Conservation (phyloP, 2,797 vertebrate genomes). For the Leptoclinus maculatus region DNA sequence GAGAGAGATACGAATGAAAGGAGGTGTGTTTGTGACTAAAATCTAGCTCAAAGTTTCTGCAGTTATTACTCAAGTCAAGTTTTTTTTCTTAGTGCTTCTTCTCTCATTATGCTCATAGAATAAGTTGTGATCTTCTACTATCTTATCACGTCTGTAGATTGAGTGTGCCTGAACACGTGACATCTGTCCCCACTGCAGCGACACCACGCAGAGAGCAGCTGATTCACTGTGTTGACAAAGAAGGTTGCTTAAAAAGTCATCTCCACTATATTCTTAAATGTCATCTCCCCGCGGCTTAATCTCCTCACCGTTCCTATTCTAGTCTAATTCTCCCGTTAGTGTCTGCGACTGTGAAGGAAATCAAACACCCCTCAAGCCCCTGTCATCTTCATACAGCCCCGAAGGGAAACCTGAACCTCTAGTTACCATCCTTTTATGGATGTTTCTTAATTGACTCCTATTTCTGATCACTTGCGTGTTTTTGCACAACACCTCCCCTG, state of each 20-base stretch:
- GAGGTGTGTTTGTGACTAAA: conserved; percentile 3
- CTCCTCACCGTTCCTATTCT: background rate
- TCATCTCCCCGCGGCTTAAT: no score
- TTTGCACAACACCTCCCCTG: background rate
- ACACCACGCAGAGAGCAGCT: conserved; percentile 5
- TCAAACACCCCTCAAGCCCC: conserved; percentile 9
- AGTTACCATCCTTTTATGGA: background rate
- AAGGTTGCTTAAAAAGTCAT: background rate
- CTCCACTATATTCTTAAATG: background rate
- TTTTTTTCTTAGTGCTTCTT: background rate
- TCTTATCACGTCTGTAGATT: conserved; percentile 66
- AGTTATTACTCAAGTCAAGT: background rate
- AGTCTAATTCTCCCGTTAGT: background rate
- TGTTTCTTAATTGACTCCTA: background rate
- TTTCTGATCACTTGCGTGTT: conserved; percentile 3
- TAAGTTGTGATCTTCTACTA: conserved; percentile 24
- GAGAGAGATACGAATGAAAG: background rate
- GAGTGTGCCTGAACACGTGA: conserved; percentile 57
- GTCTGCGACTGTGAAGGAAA: background rate
- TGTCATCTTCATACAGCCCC: conserved; percentile 6
- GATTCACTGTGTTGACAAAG: conserved; percentile 21
- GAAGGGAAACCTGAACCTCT: conserved; percentile 8
- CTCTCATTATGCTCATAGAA: background rate
- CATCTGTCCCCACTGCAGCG: conserved; percentile 33
- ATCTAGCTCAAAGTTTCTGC: background rate